These are phyloP conservation scores for Enteromius fasciolatus DNA, from an alignment of 2,797 vertebrate species.

Conservation along the genomic window DNA sequence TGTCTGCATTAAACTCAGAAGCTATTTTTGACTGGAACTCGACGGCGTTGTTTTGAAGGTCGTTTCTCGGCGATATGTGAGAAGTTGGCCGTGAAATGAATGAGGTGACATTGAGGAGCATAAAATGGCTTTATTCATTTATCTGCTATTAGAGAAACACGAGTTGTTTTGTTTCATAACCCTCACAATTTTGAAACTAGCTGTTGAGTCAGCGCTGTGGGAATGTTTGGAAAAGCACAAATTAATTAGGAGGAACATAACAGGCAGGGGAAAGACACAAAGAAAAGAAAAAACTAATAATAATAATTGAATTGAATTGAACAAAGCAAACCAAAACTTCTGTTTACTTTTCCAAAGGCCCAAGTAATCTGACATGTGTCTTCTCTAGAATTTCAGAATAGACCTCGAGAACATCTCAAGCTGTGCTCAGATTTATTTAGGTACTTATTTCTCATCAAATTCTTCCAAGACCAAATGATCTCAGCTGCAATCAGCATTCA, in stretches of 20 bases:
- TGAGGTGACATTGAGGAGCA: conserved; percentile 17
- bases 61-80: background rate
- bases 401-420: background rate
- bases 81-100: conserved; percentile 17
- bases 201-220: conserved; percentile 4
- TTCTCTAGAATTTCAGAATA: background rate
- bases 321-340: background rate
- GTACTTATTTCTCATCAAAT: background rate
- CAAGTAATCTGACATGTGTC: background rate
- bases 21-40: conserved; percentile 18
- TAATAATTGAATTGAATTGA: background rate
- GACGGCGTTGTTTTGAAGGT: background rate
- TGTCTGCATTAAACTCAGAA: conserved; percentile 20
- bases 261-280: background rate
- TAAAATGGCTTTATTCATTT: conserved; percentile 19
- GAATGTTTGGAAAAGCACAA: background rate
- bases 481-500: background rate
- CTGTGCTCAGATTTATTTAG: background rate
- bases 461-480: background rate
- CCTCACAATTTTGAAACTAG: background rate
- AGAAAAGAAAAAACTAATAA: background rate
- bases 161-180: conserved; percentile 17
- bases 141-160: conserved; percentile 29
- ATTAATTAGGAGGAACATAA: background rate
- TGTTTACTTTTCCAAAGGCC: background rate